Evolutionary conservation across 2,113 vertebrate genomes (phyloP).

Genomic region (Rhipidura dahli): DNA sequence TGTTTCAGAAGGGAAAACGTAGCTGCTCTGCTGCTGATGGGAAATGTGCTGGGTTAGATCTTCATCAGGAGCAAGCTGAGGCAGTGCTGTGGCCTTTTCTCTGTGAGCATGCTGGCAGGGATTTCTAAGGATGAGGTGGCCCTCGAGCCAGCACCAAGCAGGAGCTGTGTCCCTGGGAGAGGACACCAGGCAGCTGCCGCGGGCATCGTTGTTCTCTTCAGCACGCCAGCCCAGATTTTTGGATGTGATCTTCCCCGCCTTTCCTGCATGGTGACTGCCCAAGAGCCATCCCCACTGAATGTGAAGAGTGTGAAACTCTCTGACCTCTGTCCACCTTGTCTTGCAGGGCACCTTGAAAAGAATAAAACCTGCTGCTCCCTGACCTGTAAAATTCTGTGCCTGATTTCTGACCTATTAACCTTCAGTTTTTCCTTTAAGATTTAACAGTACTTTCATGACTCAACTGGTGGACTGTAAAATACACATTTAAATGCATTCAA

Average conservation of each 20-base stretch:
- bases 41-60: background rate
- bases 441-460: slow-evolving; percentile 33
- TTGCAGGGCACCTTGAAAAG: slow-evolving; percentile 1
- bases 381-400: slow-evolving; percentile 6
- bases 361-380: slow-evolving; percentile 13
- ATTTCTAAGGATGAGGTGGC: background rate
- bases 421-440: slow-evolving; percentile 25
- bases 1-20: background rate
- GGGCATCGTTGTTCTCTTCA: background rate
- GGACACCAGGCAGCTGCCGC: background rate
- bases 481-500: slow-evolving; percentile 61
- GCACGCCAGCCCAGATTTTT: background rate
- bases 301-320: background rate
- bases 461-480: slow-evolving; percentile 55
- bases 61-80: background rate
- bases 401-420: slow-evolving; percentile 53
- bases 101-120: accelerated
- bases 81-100: accelerated
- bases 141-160: accelerated
- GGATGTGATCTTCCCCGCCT: background rate
- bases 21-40: background rate
- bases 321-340: background rate
- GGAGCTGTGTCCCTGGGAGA: background rate
- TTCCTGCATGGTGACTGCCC: background rate
- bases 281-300: background rate